Evolutionary conservation across 2,888 invertebrate species (phyloP), one percentile per base, ranked within the genome.

Genomic region (Drosophila mimetica): DNA sequence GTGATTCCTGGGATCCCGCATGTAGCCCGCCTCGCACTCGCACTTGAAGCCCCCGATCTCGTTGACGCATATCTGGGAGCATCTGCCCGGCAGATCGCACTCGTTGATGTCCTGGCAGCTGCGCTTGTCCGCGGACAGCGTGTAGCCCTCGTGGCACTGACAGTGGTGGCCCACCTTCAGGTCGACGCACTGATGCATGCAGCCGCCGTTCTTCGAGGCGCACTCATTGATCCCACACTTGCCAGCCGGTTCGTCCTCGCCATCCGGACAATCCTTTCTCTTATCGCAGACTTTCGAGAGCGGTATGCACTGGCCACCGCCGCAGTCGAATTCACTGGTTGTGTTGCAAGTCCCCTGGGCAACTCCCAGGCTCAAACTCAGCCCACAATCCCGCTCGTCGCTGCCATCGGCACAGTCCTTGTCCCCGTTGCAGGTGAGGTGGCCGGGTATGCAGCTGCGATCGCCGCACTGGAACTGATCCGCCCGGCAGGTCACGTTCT

Each of bases 91-190:
- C 71, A 95, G 94, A 57, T 95, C 93, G 89, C 99, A 99, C 91
- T 99, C 99, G 91, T 99, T 94, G 60, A 99, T 94, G 90, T 99
- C 99, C 92, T 95, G 95, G 91, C 98, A 98, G 64, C 96, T 96
- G 76, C 93, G 94, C 88, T 96, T 96, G 87, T 96, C 95, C n/a
- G 94, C 92, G 11, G 76, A 70, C 16, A 97, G 93, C 86, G 94
- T 94, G 92, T 94, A 98, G 25, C 98, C 98, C 46, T 93, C 92
- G 42, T 94, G 93, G 90, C 98, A 98, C 73, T 95, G 95, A 90
- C 98, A 98, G 89, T 94, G 94, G 90, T 94, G 96, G 16, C 95
- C 95, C 41, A 95, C 95, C 0, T 95, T 95, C 8, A 95, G 95
- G 91, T 97, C 96, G n/a, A 96, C 93, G 90, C 98, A 98, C 52